phyloP scores from a whole-genome alignment of 35 echinoderm and acorn worm genomes.

The Apostichopus japonicus region DNA sequence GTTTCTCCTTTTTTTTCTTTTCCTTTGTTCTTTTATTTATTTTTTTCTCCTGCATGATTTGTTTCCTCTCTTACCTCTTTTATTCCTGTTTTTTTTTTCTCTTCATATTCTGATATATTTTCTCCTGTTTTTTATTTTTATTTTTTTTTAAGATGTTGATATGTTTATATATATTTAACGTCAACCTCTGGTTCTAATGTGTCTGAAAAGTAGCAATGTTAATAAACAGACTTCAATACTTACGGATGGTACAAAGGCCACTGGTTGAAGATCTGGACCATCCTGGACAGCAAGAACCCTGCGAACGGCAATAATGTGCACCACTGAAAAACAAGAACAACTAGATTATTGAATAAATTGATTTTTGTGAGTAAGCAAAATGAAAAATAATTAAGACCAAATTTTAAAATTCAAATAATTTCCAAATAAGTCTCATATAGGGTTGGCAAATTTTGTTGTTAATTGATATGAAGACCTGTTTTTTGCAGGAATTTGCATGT shows the following conservation, averaged over 20 bases:
- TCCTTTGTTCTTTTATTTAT: no score
- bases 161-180: neutral
- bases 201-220: neutral
- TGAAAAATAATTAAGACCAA: no score
- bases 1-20: no score
- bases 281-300: slow-evolving; percentile 18
- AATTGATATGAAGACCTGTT: neutral
- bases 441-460: neutral
- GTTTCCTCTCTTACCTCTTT: no score
- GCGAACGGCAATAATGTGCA: slow-evolving; percentile 11
- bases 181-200: neutral
- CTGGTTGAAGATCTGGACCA: slow-evolving; percentile 20
- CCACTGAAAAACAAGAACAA: neutral
- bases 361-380: no score
- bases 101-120: no score
- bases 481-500: neutral
- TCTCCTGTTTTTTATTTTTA: no score
- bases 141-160: neutral
- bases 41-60: no score
- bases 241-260: slow-evolving; percentile 22
- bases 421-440: neutral
- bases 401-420: neutral
- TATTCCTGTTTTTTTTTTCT: no score
- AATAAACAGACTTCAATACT: neutral
- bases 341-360: neutral